phyloP scores from a whole-genome alignment of 2,113 vertebrate species.

The Australoheros scitulus region DNA sequence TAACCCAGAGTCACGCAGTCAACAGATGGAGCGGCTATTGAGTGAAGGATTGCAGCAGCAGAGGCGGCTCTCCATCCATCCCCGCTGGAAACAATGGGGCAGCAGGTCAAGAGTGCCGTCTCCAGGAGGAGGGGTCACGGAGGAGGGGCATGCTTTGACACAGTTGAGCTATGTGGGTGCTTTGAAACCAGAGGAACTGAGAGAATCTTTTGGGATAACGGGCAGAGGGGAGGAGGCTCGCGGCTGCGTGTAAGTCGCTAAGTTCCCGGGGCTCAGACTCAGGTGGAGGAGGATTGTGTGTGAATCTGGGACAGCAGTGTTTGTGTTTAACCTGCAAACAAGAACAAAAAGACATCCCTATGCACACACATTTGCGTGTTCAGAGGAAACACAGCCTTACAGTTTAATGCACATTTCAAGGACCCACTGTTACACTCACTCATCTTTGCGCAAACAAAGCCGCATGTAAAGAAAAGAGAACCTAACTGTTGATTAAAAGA shows the following conservation, averaged over 20 bases:
- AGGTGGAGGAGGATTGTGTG: constrained; percentile 30
- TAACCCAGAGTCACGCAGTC: constrained; percentile 77
- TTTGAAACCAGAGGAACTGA: constrained; percentile 57
- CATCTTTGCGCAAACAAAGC: constrained; percentile 11
- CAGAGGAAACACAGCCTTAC: constrained; percentile 36
- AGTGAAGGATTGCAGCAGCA: constrained; percentile 73
- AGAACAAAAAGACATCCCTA: constrained; percentile 39
- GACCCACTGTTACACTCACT: constrained; percentile 8
- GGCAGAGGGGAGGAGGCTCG: constrained; percentile 47
- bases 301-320: constrained; percentile 57
- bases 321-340: constrained; percentile 66
- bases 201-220: constrained; percentile 33
- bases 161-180: constrained; percentile 59
- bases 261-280: constrained; percentile 29
- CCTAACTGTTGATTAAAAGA: constrained; percentile 2
- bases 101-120: constrained; percentile 80
- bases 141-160: constrained; percentile 61
- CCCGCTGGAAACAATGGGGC: constrained; percentile 77
- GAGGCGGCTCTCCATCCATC: constrained; percentile 76
- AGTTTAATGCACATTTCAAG: constrained; percentile 33
- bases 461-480: background rate
- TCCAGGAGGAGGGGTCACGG: constrained; percentile 67
- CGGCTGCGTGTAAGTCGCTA: constrained; percentile 32
- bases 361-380: constrained; percentile 34
- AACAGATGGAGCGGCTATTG: constrained; percentile 82